A percentile compares a stretch with the other conserved stretches of the same genome.
Conservation (phyloP, 2,888 invertebrate genomes). For the Rhagonycha lutea region DNA sequence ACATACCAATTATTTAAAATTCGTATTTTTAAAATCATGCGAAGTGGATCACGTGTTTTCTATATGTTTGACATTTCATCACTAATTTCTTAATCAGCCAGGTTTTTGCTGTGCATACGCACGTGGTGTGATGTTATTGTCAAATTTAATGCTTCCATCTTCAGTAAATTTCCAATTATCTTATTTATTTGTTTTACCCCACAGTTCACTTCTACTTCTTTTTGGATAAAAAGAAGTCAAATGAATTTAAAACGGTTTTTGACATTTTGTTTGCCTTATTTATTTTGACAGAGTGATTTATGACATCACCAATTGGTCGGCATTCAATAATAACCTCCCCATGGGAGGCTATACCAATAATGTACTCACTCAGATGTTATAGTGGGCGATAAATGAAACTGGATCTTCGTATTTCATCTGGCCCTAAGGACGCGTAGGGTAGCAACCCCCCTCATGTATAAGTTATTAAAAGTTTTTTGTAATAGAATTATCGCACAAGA, state of each 20-base stretch:
- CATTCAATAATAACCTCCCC: too few relatives aligned
- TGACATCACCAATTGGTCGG: too few relatives aligned
- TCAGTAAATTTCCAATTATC: neutral
- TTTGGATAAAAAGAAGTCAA: too few relatives aligned
- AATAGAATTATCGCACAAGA: too few relatives aligned
- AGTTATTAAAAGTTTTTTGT: too few relatives aligned
- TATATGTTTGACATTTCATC: neutral
- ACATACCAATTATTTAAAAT: neutral
- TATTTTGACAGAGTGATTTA: too few relatives aligned
- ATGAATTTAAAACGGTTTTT: too few relatives aligned
- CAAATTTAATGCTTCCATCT: neutral
- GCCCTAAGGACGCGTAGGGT: neutral
- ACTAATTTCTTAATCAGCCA: neutral
- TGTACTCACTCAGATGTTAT: too few relatives aligned
- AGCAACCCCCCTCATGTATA: neutral
- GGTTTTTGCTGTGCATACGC: neutral
- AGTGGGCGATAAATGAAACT: too few relatives aligned
- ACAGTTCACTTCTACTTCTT: too few relatives aligned
- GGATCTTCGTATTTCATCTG: neutral
- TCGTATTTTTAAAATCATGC: neutral
- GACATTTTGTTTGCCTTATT: too few relatives aligned
- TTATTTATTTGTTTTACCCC: neutral
- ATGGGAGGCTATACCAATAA: neutral
- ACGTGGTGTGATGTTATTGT: neutral
- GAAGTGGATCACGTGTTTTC: neutral